phyloP scores from a whole-genome alignment of 37 sponge, comb jelly and placozoan genomes.

The Theonella swinhoei region DNA sequence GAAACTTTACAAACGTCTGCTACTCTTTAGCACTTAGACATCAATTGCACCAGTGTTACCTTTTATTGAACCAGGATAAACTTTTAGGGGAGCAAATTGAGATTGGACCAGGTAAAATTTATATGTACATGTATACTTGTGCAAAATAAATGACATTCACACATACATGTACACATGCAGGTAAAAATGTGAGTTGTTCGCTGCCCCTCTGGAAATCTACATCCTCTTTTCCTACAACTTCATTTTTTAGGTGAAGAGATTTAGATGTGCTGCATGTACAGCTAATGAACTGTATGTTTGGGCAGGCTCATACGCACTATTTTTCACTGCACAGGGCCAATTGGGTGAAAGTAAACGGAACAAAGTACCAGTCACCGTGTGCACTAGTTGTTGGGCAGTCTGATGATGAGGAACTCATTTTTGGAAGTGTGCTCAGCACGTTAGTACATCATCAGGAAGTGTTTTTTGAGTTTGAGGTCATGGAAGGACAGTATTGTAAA shows the following conservation, averaged over 20 bases:
- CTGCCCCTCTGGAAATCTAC: neutral
- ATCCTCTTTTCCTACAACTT: neutral
- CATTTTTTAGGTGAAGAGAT: neutral
- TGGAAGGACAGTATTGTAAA: neutral
- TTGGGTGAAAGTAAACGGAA: slow-evolving; percentile 17
- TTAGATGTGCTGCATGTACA: neutral
- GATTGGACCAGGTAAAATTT: slow-evolving; percentile 27
- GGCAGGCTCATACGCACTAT: too few species aligned
- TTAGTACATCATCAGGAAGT: neutral
- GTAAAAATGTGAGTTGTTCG: neutral
- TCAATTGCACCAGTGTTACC: slow-evolving; percentile 27
- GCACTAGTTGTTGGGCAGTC: slow-evolving; percentile 5
- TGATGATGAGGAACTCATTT: neutral
- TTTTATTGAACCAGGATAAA: neutral
- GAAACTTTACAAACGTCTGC: slow-evolving; percentile 33
- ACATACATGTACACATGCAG: neutral
- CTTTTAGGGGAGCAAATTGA: neutral
- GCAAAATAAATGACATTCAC: neutral
- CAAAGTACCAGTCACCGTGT: slow-evolving; percentile 12
- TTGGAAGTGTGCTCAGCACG: neutral
- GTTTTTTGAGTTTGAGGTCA: neutral
- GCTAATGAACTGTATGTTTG: neutral
- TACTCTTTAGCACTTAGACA: slow-evolving; percentile 38
- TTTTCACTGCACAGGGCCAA: slow-evolving; percentile 1
- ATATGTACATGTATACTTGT: too few species aligned